phyloP scores from a whole-genome alignment of 1,140 invertebrate species.

The Drosophila orena region DNA sequence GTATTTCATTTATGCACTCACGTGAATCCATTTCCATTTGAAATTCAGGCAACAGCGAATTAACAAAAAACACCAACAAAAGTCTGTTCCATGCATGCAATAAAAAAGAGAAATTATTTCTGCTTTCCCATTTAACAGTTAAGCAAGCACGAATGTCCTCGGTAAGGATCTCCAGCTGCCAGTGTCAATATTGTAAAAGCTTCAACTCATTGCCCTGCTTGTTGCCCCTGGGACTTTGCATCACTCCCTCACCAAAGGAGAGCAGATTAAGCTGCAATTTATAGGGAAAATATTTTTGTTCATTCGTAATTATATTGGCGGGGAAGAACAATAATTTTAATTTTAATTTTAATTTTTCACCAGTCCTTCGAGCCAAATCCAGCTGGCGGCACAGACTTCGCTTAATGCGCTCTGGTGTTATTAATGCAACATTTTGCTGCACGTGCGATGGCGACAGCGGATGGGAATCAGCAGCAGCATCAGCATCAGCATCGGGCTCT shows the following conservation, averaged over 20 bases:
- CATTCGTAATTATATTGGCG: conserved; percentile 39
- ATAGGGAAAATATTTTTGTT: conserved; percentile 35
- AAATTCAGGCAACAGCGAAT: not conserved
- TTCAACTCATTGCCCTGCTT: conserved; percentile 4
- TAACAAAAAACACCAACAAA: conserved; percentile 4
- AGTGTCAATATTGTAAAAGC: conserved; percentile 58
- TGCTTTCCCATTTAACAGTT: conserved; percentile 41
- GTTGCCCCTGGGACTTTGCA: conserved; percentile 1
- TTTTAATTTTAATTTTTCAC: conserved; percentile 70
- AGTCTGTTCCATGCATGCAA: not conserved
- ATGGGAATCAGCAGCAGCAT: too few relatives aligned
- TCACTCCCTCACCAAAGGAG: conserved; percentile 1
- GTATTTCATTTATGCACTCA: not conserved
- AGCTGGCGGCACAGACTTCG: conserved; percentile 46
- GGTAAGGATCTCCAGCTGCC: conserved; percentile 52
- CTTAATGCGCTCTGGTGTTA: conserved; percentile 69
- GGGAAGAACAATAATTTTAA: conserved; percentile 32
- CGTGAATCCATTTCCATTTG: conserved; percentile 1
- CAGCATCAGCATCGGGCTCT: not conserved
- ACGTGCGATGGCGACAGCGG: conserved; percentile 34
- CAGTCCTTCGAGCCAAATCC: conserved; percentile 33
- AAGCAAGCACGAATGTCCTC: conserved; percentile 24
- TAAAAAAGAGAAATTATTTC: conserved; percentile 6
- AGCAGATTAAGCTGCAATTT: conserved; percentile 58
- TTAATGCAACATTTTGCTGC: conserved; percentile 59